Conservation (phyloP, 2,113 vertebrate species). For the Rallus limicola region DNA sequence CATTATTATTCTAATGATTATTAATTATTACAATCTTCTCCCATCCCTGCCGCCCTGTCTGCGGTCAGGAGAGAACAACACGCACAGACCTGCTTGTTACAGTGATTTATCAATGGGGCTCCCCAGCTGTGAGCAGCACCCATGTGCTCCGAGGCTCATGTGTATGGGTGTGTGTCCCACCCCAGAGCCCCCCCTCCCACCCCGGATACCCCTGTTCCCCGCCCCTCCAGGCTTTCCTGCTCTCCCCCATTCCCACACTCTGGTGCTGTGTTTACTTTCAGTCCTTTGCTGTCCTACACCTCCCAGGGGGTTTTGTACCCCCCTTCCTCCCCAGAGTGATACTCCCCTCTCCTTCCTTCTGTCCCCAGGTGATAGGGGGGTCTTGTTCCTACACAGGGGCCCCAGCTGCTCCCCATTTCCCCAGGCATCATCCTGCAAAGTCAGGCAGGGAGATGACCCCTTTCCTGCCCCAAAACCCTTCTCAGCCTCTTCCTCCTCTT, state of each 20-base stretch:
- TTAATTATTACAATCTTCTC: conserved; percentile 49
- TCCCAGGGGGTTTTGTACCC: neutral
- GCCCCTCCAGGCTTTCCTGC: neutral
- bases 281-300: neutral
- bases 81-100: fast-evolving
- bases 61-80: neutral
- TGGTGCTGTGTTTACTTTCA: fast-evolving
- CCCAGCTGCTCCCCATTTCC: fast-evolving
- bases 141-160: fast-evolving
- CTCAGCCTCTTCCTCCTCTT: neutral
- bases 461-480: neutral
- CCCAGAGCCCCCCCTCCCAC: fast-evolving
- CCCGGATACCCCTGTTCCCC: neutral
- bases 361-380: fast-evolving
- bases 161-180: fast-evolving
- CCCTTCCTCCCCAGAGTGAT: no score
- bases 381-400: neutral
- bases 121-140: neutral
- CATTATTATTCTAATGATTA: conserved; percentile 65
- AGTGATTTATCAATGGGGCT: neutral
- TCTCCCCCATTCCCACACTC: neutral
- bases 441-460: fast-evolving
- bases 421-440: neutral
- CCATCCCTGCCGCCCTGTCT: neutral
- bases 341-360: neutral